A percentile compares a stretch with the other conserved stretches of the same genome.
phyloP scores from a whole-genome alignment of 2,797 vertebrate genomes.

The Botia kubotai region DNA sequence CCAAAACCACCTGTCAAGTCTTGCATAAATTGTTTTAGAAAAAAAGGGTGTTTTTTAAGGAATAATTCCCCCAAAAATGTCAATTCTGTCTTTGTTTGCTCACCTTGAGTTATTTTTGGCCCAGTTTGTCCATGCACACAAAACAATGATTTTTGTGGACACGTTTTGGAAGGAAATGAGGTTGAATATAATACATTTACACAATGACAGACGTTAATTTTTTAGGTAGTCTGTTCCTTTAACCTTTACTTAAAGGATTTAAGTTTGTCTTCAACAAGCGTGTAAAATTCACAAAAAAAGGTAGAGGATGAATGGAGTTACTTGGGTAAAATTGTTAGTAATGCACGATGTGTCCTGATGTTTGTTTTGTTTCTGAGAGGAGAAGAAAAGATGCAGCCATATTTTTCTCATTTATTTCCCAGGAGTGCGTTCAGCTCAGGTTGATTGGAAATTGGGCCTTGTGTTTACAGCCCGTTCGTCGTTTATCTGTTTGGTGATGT shows the following conservation, averaged over 20 bases:
- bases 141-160: too few relatives aligned
- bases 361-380: neutral
- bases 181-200: too few relatives aligned
- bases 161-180: too few relatives aligned
- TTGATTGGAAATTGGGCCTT: conserved; percentile 9
- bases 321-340: conserved; percentile 12
- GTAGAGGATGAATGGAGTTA: conserved; percentile 7
- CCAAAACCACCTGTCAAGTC: conserved; percentile 21
- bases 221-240: neutral
- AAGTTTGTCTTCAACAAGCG: neutral
- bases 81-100: too few relatives aligned
- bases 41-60: too few relatives aligned
- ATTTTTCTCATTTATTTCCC: conserved; percentile 44
- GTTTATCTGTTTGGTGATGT: conserved; percentile 8
- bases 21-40: conserved; percentile 27
- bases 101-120: too few relatives aligned
- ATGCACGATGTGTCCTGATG: neutral
- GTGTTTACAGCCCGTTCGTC: conserved; percentile 3
- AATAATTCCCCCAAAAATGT: too few relatives aligned
- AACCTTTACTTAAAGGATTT: neutral
- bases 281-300: neutral
- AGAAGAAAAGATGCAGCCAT: conserved; percentile 11
- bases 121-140: too few relatives aligned
- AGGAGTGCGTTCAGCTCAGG: conserved; percentile 6
- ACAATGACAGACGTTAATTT: too few relatives aligned